Evolutionary conservation across 2,797 vertebrate genomes (phyloP), one percentile per base, ranked within the genome.

Genomic region (Anguilla megastoma): DNA sequence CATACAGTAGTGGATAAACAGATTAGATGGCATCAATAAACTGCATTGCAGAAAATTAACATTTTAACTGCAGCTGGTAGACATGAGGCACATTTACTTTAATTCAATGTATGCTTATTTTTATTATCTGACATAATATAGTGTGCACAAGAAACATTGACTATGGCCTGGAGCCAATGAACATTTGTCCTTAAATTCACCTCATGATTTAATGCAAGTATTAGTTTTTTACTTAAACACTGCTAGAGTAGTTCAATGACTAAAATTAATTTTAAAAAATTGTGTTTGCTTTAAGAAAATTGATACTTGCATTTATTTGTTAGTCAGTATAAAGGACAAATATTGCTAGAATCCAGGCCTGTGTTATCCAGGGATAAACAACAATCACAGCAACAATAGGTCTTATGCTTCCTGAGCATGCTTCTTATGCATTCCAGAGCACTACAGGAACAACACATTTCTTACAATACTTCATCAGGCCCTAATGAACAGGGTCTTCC

Each of bases 401-500:
- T 33, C 7, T 33, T 12, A 76, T 16, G 30, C 30, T 76, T 36
- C 30, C 12, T 30, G 33, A 45, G 3, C 41, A 45, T 45, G 41
- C 41, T 45, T 45, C 41, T 45, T 45, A 45, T 45, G 3, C 14
- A 79, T 45, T 41, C 14, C 36, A 79, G 33, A 41, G 33, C 79
- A 48, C 21, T 24, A 82, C 41, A 82, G 45, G 14, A 2, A 50
- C 79, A 82, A 82, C 41, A 41, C 36, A 80, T 24, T 4, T 48
- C 76, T 48, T 24, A 21, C 74, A 79, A 30, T 27, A 4, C 24
- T 9, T 7, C 30, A 85, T 80, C 41, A 80, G 50, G 27, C 45
- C 41, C 52, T 86, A 6, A 86, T 33, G 48, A 69, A 21, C 84
- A 86, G 36, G 85, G 48, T 48, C 63, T 82, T 60, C 87, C 87